These are phyloP conservation scores for Ochropleura leucogaster DNA, from an alignment of 2,888 invertebrate species.

Conservation along the genomic window DNA sequence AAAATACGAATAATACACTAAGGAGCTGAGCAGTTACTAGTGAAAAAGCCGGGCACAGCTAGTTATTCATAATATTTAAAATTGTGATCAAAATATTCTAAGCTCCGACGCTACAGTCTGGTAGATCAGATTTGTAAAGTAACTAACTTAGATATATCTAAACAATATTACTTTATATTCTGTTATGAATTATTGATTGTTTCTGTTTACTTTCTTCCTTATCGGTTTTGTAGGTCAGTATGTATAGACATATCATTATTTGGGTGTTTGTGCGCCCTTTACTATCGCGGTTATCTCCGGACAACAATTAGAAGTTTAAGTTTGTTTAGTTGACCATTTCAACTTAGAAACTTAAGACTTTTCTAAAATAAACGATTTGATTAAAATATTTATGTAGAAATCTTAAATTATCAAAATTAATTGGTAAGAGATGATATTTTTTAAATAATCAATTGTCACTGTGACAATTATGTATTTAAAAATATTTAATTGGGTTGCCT, in stretches of 20 bases:
- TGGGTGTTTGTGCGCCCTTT: conserved; percentile 72
- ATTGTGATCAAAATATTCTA: conserved; percentile 1
- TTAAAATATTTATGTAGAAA: background rate
- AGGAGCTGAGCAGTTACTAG: too few species aligned
- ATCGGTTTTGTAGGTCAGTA: conserved; percentile 85
- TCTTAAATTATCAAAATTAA: background rate
- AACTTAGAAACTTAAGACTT: conserved; percentile 5
- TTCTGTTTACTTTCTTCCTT: conserved; percentile 87
- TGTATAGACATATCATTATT: conserved; percentile 78
- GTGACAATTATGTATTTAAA: background rate
- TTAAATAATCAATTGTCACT: background rate
- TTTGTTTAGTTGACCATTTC: background rate
- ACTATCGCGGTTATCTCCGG: conserved; percentile 71
- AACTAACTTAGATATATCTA: conserved; percentile 76
- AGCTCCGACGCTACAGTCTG: background rate
- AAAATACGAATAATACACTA: too few species aligned
- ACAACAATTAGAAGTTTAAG: conserved; percentile 30
- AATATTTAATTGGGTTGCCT: conserved; percentile 9
- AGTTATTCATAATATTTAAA: background rate
- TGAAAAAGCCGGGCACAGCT: too few species aligned
- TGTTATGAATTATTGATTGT: conserved; percentile 83
- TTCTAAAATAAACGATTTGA: background rate
- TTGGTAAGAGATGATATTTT: background rate
- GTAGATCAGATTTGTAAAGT: conserved; percentile 52
- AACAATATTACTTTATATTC: conserved; percentile 83